Evolutionary conservation across 2,888 invertebrate species (phyloP).

Genomic region (Nephrotoma appendiculata): DNA sequence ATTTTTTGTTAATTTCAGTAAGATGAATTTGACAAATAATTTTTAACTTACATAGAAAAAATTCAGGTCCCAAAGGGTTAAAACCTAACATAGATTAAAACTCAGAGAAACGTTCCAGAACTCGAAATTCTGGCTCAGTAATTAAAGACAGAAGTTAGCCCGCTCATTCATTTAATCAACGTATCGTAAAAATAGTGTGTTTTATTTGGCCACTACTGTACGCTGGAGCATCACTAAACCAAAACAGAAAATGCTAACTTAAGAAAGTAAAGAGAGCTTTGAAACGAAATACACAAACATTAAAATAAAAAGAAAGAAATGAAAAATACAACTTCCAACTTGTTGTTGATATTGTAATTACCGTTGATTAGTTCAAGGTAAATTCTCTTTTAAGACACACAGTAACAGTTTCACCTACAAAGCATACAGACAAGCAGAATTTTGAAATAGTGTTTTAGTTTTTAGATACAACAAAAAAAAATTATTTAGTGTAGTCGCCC

Average conservation of each 20-base stretch:
- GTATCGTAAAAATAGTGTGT: not conserved
- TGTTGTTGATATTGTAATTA: not conserved
- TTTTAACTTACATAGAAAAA: too few species aligned
- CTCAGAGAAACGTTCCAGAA: too few species aligned
- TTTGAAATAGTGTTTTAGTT: not conserved
- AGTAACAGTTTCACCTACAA: not conserved
- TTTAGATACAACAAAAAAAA: not conserved
- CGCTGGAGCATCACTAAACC: not conserved
- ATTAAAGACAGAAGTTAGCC: too few species aligned
- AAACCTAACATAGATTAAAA: too few species aligned
- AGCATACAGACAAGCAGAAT: not conserved
- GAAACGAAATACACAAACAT: not conserved
- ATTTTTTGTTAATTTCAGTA: too few species aligned
- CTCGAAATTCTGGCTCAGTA: too few species aligned
- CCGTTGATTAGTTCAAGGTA: not conserved
- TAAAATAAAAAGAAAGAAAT: not conserved
- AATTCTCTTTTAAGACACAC: not conserved
- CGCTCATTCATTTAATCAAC: not conserved
- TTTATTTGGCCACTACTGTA: not conserved
- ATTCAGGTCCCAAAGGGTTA: too few species aligned
- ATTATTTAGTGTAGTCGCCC: not conserved
- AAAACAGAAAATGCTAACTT: not conserved
- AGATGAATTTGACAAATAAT: too few species aligned
- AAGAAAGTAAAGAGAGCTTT: not conserved
- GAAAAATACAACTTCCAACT: not conserved